Evolutionary conservation across 2,797 vertebrate species (phyloP), one percentile per base, ranked within the genome.

Genomic region (Sebastes paucispinis): DNA sequence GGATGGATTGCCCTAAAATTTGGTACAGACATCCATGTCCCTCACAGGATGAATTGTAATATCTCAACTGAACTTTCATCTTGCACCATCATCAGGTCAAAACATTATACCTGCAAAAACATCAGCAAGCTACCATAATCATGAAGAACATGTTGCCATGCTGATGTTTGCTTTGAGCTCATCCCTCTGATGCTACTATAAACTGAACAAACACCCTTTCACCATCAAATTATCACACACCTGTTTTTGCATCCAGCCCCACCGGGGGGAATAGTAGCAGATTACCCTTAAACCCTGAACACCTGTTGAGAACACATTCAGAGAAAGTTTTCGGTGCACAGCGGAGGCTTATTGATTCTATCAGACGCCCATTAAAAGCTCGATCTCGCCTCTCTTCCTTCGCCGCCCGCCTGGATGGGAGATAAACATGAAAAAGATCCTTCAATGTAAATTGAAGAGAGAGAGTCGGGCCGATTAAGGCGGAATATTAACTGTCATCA

Each of bases 401-500:
- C 32, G 47, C 55, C 16, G 50, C 72, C 70, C 20, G 68, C 71
- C 63, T 73, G 25, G 36, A 66, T 72, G 55, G 64, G 68, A 85
- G 84, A 84, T 81, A 76, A 90, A 91, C 79, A 87, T 69, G n/a
- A 77, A 87, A 85, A 85, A 63, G 70, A 86, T 81, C 73, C 87
- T 88, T 74, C 77, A 85, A 76, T 81, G 73, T 70, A 87, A 89
- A 91, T 84, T 79, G 87, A 89, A 89, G 90, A 73, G 72, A 76
- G 78, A 79, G 79, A 87, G 84, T 82, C 7, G 36, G 60, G 69
- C 34, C 39, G 71, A 89, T 92, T 91, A 88, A 83, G 82, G 70
- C 54, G 75, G 82, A 84, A 77, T 83, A 90, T 88, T 80, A 87
- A 85, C 77, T 62, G 88, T 78, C 89, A 87, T 94, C 91, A 90